Base-by-base conservation (phyloP, 2,113 vertebrate species). In the Ctenodactylus gundi region DNA sequence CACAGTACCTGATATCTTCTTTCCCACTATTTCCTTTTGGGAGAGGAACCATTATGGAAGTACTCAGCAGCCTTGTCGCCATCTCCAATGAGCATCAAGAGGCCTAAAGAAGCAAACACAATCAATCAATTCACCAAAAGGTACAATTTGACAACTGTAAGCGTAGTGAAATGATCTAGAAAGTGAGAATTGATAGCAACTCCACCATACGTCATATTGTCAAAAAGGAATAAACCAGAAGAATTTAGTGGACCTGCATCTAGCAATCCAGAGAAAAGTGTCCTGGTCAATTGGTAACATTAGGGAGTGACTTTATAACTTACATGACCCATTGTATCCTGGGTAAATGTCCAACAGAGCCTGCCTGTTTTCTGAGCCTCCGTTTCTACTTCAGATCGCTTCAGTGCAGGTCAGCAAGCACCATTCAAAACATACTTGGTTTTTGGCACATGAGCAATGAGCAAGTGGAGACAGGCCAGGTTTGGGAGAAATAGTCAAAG, bases 311-410 rank as follows among this genome's bases (percentile, higher is more conserved):
- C 44, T 77, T 41, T 92, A 34, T 87, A 97, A 97, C 93, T 96
- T n/a, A 65, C 23, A 34, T 55, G 25, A 36, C 93, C 88, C 44
- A 67, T 96, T 96, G 85, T 84, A 80, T 77, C 60, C 96, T 90
- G 31, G 15, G 76, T 94, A 94, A 84, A 76, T 55, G 0, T 44
- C 70, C 0, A 0, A 27, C 72, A 73, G 77, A 94, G 51, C 29
- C 64, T 88, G 55, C 31, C 49, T 31, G 21, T 17, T 68, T 31
- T 2, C 20, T 80, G 17, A 78, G 34, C 15, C 11, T 25, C 34
- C 49, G 0, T 39, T 72, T 39, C n/a, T 31, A 46, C 10, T 75
- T 57, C 68, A 29, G 29, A 62, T 23, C 9, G 6, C n/a, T 51
- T 31, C 21, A 46, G 1, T 46, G 10, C 51, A 78, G 17, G 9